A percentile compares a stretch with the other conserved stretches of the same genome.
Conservation (phyloP, 1,140 invertebrate species). For the Protaetia brevitarsis region DNA sequence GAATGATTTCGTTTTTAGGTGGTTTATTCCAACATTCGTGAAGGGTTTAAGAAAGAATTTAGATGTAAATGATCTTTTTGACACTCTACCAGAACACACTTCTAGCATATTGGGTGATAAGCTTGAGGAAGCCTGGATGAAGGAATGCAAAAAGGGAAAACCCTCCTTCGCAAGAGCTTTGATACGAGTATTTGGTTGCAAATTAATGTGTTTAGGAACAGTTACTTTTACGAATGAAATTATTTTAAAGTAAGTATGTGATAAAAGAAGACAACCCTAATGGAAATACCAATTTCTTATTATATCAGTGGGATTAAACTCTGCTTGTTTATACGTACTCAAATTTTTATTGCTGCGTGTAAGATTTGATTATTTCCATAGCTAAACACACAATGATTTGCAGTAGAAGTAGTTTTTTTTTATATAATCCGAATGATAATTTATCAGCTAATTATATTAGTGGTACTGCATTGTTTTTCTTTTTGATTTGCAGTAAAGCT, state of each 20-base stretch:
- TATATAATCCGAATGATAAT: no score
- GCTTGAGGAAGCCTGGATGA: constrained; percentile 17
- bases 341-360: no score
- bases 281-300: not conserved
- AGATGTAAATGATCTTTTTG: constrained; percentile 18
- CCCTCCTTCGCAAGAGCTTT: constrained; percentile 17
- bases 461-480: no score
- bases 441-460: no score
- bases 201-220: constrained; percentile 8
- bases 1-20: constrained; percentile 15
- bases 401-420: no score
- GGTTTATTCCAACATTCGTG: constrained; percentile 19
- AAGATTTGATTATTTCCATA: no score
- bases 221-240: constrained; percentile 6
- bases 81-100: constrained; percentile 18
- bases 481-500: no score
- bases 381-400: no score
- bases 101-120: constrained; percentile 17
- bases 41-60: constrained; percentile 14
- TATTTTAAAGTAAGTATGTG: constrained; percentile 20
- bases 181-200: not conserved
- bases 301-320: no score
- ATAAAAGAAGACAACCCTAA: no score
- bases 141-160: constrained; percentile 3
- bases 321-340: no score